Percentiles rank a stretch among this genome's conserved stretches.
These are phyloP conservation scores for Charadrius vociferus DNA, from an alignment of 2,113 vertebrate species.

Conservation along the genomic window DNA sequence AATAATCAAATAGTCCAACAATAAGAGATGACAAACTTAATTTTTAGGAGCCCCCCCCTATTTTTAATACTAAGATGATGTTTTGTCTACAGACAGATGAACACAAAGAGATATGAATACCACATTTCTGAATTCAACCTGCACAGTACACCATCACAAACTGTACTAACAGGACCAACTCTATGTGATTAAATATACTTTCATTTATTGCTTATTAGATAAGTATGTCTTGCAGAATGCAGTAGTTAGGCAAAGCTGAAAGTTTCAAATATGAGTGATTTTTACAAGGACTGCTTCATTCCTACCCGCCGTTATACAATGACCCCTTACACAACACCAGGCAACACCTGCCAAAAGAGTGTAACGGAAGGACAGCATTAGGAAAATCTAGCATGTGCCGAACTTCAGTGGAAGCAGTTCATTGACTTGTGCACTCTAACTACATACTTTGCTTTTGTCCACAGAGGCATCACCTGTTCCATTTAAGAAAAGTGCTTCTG, in stretches of 20 bases:
- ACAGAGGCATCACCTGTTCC: conserved; percentile 57
- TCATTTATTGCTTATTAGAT: neutral
- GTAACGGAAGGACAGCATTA: neutral
- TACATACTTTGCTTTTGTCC: neutral
- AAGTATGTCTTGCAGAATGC: neutral
- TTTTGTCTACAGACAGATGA: neutral
- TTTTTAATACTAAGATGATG: neutral
- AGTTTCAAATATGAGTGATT: neutral
- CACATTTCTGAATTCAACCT: neutral
- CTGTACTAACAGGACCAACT: neutral
- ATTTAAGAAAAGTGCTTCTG: conserved; percentile 68
- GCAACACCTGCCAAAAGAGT: neutral
- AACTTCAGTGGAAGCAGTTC: neutral
- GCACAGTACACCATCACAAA: neutral
- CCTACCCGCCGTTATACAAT: neutral
- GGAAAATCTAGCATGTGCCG: neutral
- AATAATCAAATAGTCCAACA: neutral
- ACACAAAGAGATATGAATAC: neutral
- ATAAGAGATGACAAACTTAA: neutral
- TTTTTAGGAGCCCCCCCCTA: neutral
- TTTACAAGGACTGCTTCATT: neutral
- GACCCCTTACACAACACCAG: neutral
- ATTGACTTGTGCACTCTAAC: neutral
- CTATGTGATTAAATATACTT: neutral
- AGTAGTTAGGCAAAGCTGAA: neutral